A percentile compares a stretch with the other conserved stretches of the same genome.
phyloP scores from a whole-genome alignment of 2,113 vertebrate genomes.

The Serinus canaria region DNA sequence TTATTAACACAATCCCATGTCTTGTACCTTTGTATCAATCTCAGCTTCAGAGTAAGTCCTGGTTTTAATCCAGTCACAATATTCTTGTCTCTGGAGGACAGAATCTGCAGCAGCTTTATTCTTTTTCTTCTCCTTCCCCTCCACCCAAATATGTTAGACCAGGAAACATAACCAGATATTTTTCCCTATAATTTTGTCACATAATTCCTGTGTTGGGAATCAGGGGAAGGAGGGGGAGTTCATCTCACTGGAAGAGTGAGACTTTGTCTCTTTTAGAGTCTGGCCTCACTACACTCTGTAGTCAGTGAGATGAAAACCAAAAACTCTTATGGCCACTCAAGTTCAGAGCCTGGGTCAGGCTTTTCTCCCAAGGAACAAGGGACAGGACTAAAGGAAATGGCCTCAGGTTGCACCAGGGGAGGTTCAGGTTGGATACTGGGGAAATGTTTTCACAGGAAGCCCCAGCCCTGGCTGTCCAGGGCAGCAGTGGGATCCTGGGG shows the following conservation, averaged over 20 bases:
- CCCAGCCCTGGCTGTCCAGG: background rate
- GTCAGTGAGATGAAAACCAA: background rate
- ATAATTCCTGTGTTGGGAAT: background rate
- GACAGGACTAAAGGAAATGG: background rate
- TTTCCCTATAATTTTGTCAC: background rate
- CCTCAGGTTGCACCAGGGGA: background rate
- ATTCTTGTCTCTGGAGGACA: background rate
- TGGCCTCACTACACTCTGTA: background rate
- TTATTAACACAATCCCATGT: background rate
- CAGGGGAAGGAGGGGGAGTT: background rate
- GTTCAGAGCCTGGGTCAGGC: background rate
- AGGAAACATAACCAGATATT: background rate
- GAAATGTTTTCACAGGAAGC: background rate
- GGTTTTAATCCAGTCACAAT: background rate
- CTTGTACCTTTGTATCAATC: background rate
- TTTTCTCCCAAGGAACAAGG: background rate
- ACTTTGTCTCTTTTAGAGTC: background rate
- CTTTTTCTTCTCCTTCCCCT: background rate
- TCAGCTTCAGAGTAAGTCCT: background rate
- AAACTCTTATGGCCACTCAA: accelerated
- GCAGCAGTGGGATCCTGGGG: background rate
- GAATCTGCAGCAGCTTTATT: background rate
- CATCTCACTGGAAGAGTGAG: background rate
- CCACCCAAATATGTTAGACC: background rate
- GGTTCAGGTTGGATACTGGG: background rate